Conservation (phyloP, 2,888 invertebrate species). For the Hermaeophaga mercurialis region DNA sequence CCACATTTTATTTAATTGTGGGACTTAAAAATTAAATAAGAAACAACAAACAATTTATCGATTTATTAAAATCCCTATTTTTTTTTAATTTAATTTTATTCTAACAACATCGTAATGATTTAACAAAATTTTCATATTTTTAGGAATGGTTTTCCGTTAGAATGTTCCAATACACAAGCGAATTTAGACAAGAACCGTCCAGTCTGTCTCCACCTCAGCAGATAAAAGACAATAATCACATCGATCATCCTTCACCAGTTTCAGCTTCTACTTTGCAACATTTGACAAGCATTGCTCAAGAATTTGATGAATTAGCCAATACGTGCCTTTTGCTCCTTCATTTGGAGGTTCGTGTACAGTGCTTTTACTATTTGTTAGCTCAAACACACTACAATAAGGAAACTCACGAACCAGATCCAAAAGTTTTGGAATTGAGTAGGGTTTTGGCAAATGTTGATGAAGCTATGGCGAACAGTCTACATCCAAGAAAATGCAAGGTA, state of each 20-base stretch:
- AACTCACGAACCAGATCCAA: slow-evolving; percentile 76
- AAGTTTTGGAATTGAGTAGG: slow-evolving; percentile 77
- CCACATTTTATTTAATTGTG: no score
- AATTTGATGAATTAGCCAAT: slow-evolving; percentile 88
- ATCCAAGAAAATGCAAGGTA: slow-evolving; percentile 79
- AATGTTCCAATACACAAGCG: slow-evolving; percentile 65
- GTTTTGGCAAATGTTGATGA: slow-evolving; percentile 80
- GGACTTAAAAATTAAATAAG: background rate
- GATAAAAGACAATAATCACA: slow-evolving; percentile 45
- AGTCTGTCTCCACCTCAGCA: slow-evolving; percentile 54
- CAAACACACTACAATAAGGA: slow-evolving; percentile 65
- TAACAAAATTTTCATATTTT: no score
- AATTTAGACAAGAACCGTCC: slow-evolving; percentile 61
- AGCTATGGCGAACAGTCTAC: slow-evolving; percentile 74
- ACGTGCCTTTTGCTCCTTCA: slow-evolving; percentile 90
- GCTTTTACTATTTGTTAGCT: slow-evolving; percentile 84
- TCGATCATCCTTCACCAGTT: slow-evolving; percentile 54
- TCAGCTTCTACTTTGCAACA: slow-evolving; percentile 68
- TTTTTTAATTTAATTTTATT: no score
- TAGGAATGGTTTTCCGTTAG: slow-evolving; percentile 81
- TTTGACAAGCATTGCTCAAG: slow-evolving; percentile 71
- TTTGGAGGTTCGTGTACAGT: slow-evolving; percentile 93
- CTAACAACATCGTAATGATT: no score
- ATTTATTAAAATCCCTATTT: no score
- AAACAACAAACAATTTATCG: background rate